Conservation (phyloP, 2,113 vertebrate genomes). For the Odocoileus virginianus region DNA sequence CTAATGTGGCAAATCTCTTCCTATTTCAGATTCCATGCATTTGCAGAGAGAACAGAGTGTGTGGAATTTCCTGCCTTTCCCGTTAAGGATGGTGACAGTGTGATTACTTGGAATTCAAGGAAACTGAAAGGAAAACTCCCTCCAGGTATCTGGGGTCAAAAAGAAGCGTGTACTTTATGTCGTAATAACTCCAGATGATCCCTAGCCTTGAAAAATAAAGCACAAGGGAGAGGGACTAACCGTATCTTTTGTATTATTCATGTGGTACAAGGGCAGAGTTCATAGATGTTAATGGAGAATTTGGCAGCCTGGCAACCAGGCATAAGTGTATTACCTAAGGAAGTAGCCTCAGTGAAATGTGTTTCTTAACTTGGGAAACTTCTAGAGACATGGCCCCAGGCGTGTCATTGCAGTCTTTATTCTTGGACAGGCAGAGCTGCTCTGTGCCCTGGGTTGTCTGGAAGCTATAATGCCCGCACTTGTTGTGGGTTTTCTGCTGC, state of each 20-base stretch:
- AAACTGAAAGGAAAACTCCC: constrained; percentile 77
- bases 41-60: constrained; percentile 74
- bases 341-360: not conserved
- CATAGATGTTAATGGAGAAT: not conserved
- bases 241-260: not conserved
- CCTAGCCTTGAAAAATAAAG: not conserved
- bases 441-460: not conserved
- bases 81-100: constrained; percentile 49
- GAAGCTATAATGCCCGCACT: accelerated
- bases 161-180: not conserved
- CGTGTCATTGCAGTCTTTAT: accelerated
- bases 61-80: constrained; percentile 32
- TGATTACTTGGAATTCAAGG: constrained; percentile 51
- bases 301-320: not conserved
- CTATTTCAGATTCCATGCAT: constrained; percentile 84
- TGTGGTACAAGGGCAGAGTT: not conserved
- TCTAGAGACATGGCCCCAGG: not conserved
- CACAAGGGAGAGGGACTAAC: not conserved
- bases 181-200: not conserved
- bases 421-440: not conserved
- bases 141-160: constrained; percentile 78
- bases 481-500: not conserved
- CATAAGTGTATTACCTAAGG: not conserved
- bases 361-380: not conserved
- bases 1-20: not conserved